phyloP scores from a whole-genome alignment of 2,888 invertebrate species.

The Autographa pulchrina region DNA sequence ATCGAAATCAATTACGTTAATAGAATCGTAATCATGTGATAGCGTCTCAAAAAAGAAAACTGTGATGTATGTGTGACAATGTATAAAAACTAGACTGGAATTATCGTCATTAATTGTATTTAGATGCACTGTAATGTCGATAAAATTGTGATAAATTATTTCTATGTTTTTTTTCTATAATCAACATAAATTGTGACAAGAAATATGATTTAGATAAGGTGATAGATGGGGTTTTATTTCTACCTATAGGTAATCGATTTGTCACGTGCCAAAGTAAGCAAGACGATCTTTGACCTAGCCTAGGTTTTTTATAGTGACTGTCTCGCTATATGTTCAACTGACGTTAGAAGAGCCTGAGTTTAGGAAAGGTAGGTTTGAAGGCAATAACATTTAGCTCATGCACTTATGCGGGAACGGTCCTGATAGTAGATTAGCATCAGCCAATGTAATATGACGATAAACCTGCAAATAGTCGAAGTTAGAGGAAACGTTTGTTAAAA shows the following conservation, averaged over 20 bases:
- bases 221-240: not conserved
- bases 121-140: conserved; percentile 1
- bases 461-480: no score
- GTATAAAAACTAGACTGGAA: not conserved
- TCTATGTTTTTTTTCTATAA: not conserved
- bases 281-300: not conserved
- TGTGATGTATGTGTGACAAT: not conserved
- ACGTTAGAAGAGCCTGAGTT: no score
- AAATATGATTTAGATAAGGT: not conserved
- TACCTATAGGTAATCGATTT: not conserved
- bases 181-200: conserved; percentile 1
- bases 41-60: not conserved
- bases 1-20: not conserved
- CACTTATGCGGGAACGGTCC: no score
- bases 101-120: conserved; percentile 3
- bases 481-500: no score
- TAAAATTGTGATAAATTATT: not conserved
- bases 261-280: not conserved
- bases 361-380: no score
- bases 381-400: no score
- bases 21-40: not conserved
- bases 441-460: no score
- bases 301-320: not conserved
- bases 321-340: not conserved
- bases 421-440: no score